A percentile compares a stretch with the other conserved stretches of the same genome.
phyloP scores from a whole-genome alignment of 2,797 vertebrate genomes.

The Megaceryle alcyon region DNA sequence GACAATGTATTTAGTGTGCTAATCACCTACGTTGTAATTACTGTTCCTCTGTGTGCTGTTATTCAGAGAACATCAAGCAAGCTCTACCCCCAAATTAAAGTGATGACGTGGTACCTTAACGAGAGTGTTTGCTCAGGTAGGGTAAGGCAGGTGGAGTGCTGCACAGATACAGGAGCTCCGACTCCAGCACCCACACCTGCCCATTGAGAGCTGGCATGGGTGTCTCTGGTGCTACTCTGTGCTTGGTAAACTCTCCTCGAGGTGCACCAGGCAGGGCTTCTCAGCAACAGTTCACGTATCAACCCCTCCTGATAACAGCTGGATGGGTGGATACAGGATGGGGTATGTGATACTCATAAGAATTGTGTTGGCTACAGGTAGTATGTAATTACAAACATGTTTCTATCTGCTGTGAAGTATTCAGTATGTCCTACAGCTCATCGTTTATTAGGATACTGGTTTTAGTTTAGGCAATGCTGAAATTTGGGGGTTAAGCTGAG shows the following conservation, averaged over 20 bases:
- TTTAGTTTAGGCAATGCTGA: neutral
- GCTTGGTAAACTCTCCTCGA: neutral
- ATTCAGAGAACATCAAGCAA: neutral
- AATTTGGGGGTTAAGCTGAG: neutral
- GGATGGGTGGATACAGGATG: neutral
- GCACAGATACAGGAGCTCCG: neutral
- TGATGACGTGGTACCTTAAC: neutral
- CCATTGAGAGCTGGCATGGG: neutral
- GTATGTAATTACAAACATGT: neutral
- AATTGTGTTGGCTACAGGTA: neutral
- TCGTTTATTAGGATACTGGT: neutral
- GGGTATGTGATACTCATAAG: fast-evolving
- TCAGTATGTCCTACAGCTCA: neutral
- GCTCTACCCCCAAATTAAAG: neutral
- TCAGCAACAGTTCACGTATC: neutral
- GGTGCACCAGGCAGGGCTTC: neutral
- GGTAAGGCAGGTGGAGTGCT: fast-evolving
- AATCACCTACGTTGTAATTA: neutral
- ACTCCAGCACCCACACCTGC: neutral
- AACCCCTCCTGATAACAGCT: neutral
- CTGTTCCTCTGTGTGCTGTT: neutral
- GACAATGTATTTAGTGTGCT: neutral
- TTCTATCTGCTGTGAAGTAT: neutral
- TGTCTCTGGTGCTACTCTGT: neutral
- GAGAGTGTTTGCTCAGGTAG: neutral